Percentiles rank a stretch among this genome's conserved stretches.
These are phyloP conservation scores for Ormyrus thymus DNA, from an alignment of 2,888 invertebrate species.

Conservation along the genomic window DNA sequence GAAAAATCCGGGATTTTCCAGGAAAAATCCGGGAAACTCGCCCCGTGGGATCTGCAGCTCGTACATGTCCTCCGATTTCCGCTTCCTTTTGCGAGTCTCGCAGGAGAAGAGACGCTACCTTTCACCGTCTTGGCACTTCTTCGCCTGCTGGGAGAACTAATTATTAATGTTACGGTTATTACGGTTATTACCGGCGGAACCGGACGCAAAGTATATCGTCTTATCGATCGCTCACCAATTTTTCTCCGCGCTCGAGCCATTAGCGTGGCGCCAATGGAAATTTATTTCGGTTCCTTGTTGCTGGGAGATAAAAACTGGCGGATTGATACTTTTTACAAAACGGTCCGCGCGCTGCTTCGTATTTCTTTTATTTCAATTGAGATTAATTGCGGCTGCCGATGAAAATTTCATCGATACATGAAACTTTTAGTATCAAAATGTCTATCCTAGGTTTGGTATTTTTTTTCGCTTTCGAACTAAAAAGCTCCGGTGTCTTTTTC, in stretches of 20 bases:
- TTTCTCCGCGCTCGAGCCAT: slow-evolving; percentile 10
- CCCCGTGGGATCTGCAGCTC: slow-evolving; percentile 51
- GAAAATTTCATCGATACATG: no score
- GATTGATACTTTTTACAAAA: no score
- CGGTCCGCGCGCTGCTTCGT: no score
- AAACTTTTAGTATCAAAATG: no score
- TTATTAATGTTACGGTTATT: slow-evolving; percentile 69
- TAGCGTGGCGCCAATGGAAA: slow-evolving; percentile 22
- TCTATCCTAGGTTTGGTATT: no score
- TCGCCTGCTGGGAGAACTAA: slow-evolving; percentile 60
- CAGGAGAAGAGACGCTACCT: background rate
- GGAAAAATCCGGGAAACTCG: slow-evolving; percentile 46
- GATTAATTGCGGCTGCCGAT: no score
- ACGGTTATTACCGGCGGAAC: slow-evolving; percentile 58
- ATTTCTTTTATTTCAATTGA: no score
- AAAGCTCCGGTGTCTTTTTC: no score
- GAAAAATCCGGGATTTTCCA: slow-evolving; percentile 34
- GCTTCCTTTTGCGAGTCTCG: slow-evolving; percentile 32
- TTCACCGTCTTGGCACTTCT: background rate
- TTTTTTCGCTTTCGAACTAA: no score
- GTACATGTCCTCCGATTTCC: slow-evolving; percentile 28
- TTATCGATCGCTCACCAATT: slow-evolving; percentile 19
- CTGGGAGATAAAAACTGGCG: no score
- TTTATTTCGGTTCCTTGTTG: background rate
- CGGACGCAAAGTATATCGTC: background rate